These are phyloP conservation scores for Rallus crepitans DNA, from an alignment of 2,797 vertebrate species.

Conservation along the genomic window DNA sequence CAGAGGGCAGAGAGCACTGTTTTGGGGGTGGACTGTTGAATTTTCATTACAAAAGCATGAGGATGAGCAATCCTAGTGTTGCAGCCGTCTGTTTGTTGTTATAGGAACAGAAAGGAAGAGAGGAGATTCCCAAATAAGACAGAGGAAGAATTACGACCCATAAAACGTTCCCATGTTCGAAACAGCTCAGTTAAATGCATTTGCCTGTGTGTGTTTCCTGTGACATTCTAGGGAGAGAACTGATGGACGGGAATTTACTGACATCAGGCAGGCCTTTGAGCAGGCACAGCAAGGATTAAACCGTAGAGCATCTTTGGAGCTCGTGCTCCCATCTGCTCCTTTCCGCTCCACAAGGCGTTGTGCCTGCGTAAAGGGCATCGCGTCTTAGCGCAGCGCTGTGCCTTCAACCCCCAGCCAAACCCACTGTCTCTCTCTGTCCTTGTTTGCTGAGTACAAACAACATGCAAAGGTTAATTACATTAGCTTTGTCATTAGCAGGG, in stretches of 20 bases:
- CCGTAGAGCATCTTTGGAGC: neutral
- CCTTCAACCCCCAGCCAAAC: neutral
- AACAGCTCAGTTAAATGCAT: neutral
- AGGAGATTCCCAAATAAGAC: neutral
- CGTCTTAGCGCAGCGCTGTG: neutral
- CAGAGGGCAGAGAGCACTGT: neutral
- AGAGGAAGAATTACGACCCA: neutral
- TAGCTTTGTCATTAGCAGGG: neutral
- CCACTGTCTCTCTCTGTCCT: neutral
- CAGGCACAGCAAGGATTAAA: neutral
- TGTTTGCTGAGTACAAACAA: neutral
- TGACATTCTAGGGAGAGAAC: neutral
- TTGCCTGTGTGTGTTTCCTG: neutral
- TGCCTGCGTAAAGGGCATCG: neutral
- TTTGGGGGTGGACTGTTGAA: neutral
- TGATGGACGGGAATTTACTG: neutral
- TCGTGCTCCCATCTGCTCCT: neutral
- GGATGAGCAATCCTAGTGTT: neutral
- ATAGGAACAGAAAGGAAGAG: neutral
- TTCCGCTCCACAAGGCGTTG: neutral
- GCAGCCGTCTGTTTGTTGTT: neutral
- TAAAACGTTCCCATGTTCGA: neutral
- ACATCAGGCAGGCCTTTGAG: neutral
- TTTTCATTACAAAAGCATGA: neutral
- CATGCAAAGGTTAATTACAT: neutral